Evolutionary conservation across 2,113 vertebrate genomes (phyloP).

Genomic region (Neotragus pygmaeus): DNA sequence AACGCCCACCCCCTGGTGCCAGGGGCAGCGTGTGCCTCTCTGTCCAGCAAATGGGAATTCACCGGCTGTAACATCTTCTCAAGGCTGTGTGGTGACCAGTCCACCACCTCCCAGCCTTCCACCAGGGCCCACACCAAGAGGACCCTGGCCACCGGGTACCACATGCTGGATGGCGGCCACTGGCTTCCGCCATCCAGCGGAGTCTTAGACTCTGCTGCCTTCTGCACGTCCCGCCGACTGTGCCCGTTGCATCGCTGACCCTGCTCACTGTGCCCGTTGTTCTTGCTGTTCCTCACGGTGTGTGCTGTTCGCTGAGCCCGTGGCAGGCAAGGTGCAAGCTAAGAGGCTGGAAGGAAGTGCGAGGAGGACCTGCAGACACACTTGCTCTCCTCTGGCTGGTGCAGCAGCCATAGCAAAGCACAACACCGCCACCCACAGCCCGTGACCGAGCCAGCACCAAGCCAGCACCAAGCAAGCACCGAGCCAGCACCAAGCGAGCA

Average conservation of each 20-base stretch:
- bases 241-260: not conserved
- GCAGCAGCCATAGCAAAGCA: not conserved
- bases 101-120: not conserved
- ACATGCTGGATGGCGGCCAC: not conserved
- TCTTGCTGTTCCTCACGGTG: fast-evolving
- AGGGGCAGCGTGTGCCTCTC: fast-evolving
- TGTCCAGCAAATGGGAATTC: not conserved
- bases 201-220: not conserved
- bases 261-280: not conserved
- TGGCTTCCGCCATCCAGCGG: not conserved
- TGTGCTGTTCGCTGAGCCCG: not conserved
- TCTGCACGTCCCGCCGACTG: fast-evolving
- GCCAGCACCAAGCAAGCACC: too few species aligned
- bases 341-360: not conserved
- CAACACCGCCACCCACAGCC: fast-evolving
- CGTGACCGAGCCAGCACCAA: too few species aligned
- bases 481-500: too few species aligned
- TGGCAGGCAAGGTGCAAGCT: not conserved
- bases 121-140: not conserved
- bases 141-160: not conserved
- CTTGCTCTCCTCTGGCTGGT: not conserved
- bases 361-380: not conserved
- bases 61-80: fast-evolving
- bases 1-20: fast-evolving
- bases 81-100: not conserved